These are phyloP conservation scores for Anas platyrhynchos DNA, from an alignment of 2,113 vertebrate species.

Conservation along the genomic window DNA sequence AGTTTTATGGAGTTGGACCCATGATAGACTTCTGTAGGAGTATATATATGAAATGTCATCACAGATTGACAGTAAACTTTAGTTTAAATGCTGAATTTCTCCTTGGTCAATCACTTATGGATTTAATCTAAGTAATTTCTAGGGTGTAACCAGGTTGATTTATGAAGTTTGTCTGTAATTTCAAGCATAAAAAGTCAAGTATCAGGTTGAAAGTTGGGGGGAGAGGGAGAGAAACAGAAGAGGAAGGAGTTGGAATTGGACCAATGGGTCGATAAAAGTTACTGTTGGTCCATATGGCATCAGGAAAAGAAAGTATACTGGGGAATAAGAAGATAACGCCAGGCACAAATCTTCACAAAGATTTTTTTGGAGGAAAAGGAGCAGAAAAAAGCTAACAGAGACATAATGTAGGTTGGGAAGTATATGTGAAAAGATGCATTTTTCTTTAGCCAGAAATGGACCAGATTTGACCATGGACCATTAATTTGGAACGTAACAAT, in stretches of 20 bases:
- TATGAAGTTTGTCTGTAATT: neutral
- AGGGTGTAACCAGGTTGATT: neutral
- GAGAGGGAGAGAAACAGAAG: neutral
- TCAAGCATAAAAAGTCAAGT: neutral
- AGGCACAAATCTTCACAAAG: neutral
- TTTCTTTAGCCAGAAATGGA: neutral
- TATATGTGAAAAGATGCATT: neutral
- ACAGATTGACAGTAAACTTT: neutral
- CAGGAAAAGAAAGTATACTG: neutral
- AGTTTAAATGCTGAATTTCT: neutral
- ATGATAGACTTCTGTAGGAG: neutral
- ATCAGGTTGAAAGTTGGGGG: neutral
- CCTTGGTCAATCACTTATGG: neutral
- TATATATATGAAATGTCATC: neutral
- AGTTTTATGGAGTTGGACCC: neutral
- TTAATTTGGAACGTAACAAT: neutral
- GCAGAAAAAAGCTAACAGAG: neutral
- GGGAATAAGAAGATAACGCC: neutral
- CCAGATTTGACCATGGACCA: no score
- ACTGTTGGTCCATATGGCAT: neutral
- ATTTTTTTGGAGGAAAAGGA: neutral
- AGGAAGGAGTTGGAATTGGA: neutral
- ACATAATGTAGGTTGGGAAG: neutral
- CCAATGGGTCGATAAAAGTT: neutral
- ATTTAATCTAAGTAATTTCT: neutral